Conservation (phyloP, 2,113 vertebrate genomes). For the Synchiropus splendidus region DNA sequence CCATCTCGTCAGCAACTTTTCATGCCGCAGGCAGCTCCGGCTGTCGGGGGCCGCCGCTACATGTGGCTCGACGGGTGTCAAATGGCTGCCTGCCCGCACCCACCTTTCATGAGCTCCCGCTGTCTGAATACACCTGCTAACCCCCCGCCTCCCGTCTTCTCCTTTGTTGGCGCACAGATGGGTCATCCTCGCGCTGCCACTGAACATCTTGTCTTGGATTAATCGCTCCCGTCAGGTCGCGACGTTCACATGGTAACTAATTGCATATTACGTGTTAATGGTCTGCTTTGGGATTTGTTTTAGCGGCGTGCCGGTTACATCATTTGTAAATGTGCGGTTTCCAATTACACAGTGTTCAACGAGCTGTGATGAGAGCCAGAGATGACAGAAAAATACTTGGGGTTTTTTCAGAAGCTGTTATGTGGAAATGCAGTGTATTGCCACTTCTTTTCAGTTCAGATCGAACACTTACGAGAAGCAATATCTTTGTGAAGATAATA, state of each 20-base stretch:
- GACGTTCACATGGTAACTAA: slow-evolving; percentile 35
- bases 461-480: background rate
- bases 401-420: slow-evolving; percentile 9
- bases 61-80: slow-evolving; percentile 44
- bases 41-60: slow-evolving; percentile 37
- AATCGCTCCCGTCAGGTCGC: slow-evolving; percentile 32
- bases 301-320: slow-evolving; percentile 3
- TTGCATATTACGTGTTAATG: slow-evolving; percentile 38
- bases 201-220: slow-evolving; percentile 32
- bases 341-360: slow-evolving; percentile 18
- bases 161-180: slow-evolving; percentile 15
- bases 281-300: slow-evolving; percentile 33
- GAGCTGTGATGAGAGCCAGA: slow-evolving; percentile 13
- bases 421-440: too few relatives aligned
- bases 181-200: slow-evolving; percentile 21
- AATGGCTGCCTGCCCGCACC: slow-evolving; percentile 23
- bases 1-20: slow-evolving; percentile 37
- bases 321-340: slow-evolving; percentile 27
- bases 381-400: slow-evolving; percentile 3
- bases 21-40: slow-evolving; percentile 25
- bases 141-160: background rate
- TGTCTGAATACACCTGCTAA: slow-evolving; percentile 25
- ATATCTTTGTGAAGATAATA: background rate
- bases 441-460: too few relatives aligned
- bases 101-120: slow-evolving; percentile 24